Conservation (phyloP, 2,888 invertebrate genomes). For the Rhogogaster chlorosoma region DNA sequence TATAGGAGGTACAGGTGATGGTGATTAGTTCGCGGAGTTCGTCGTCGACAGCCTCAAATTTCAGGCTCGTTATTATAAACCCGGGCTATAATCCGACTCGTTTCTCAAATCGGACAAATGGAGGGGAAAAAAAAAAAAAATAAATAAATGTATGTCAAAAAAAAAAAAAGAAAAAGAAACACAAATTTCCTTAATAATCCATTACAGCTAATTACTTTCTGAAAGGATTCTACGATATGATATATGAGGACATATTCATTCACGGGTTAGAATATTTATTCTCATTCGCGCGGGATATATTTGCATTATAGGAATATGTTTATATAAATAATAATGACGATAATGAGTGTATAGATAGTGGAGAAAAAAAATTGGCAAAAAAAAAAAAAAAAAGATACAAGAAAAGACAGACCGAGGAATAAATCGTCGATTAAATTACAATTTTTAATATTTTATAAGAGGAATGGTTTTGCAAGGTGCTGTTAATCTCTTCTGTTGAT, state of each 20-base stretch:
- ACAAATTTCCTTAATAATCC: background rate
- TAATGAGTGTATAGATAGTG: no score
- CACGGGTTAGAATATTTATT: background rate
- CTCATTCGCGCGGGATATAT: background rate
- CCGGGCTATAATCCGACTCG: background rate
- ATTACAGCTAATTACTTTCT: constrained; percentile 2
- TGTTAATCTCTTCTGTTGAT: background rate
- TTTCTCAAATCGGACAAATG: background rate
- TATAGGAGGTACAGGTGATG: background rate
- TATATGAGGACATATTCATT: background rate
- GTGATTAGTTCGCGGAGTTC: constrained; percentile 25
- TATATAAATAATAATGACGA: no score
- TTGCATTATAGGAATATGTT: background rate
- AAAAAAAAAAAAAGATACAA: background rate
- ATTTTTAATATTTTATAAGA: background rate
- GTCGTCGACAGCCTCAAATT: background rate
- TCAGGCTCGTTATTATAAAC: background rate
- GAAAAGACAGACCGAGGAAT: background rate
- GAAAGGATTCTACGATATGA: background rate
- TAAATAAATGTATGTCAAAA: no score
- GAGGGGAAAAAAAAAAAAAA: background rate
- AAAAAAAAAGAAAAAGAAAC: background rate
- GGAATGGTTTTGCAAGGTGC: background rate
- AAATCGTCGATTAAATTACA: background rate
- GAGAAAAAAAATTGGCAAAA: background rate